Conservation (phyloP, 2,888 invertebrate species). For the Galerucella calmariensis region DNA sequence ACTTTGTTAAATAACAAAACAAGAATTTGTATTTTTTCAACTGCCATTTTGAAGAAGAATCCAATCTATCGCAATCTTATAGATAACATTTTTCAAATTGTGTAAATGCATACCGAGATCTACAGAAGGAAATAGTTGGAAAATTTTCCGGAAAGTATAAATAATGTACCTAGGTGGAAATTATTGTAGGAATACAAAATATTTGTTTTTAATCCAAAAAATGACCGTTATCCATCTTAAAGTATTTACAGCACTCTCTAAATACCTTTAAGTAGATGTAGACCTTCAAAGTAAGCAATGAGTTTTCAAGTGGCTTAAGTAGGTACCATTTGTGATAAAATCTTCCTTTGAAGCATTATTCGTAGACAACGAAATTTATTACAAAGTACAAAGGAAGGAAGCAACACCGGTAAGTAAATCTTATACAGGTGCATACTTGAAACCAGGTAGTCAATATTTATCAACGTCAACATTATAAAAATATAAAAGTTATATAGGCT, state of each 20-base stretch:
- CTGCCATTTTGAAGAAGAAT: too few relatives aligned
- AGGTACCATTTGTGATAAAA: slow-evolving; percentile 3
- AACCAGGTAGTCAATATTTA: slow-evolving; percentile 10
- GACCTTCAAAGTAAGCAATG: background rate
- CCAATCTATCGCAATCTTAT: too few relatives aligned
- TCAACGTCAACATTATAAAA: background rate
- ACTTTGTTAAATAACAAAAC: too few relatives aligned
- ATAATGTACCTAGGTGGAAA: too few relatives aligned
- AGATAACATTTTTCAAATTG: too few relatives aligned
- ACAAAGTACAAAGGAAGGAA: background rate
- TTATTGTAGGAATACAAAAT: too few relatives aligned
- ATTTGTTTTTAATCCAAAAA: background rate
- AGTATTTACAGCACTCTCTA: background rate
- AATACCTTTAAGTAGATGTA: background rate
- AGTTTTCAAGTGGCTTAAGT: slow-evolving; percentile 2
- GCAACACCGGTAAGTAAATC: background rate
- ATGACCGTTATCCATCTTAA: background rate
- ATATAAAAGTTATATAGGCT: background rate
- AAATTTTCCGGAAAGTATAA: too few relatives aligned
- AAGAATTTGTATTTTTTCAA: too few relatives aligned
- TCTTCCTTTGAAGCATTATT: background rate
- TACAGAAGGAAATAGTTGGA: too few relatives aligned
- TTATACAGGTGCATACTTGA: background rate
- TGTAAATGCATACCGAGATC: too few relatives aligned
- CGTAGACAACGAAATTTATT: slow-evolving; percentile 3